These are phyloP conservation scores for Drosophila asahinai DNA, from an alignment of 1,140 invertebrate genomes.

Conservation along the genomic window DNA sequence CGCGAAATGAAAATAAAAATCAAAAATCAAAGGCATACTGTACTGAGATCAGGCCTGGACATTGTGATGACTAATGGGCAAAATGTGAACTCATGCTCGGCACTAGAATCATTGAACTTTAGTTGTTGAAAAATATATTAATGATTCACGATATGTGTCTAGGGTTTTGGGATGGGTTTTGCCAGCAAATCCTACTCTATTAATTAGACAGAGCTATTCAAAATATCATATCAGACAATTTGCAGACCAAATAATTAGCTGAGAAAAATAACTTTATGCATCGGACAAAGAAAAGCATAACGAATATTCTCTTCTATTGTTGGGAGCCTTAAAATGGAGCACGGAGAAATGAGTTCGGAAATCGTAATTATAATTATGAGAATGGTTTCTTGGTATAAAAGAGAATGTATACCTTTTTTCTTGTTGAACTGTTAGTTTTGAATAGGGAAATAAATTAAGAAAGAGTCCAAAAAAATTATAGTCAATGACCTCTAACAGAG, in stretches of 20 bases:
- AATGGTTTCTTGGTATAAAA: conserved; percentile 34
- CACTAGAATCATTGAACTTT: conserved; percentile 72
- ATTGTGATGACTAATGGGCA: conserved; percentile 57
- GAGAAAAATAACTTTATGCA: conserved; percentile 27
- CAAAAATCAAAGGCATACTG: conserved; percentile 8
- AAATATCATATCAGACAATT: conserved; percentile 24
- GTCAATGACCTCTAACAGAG: conserved; percentile 24
- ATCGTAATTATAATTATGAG: conserved; percentile 45
- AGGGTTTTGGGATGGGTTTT: not conserved
- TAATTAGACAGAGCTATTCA: conserved; percentile 2
- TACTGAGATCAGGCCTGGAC: conserved; percentile 1
- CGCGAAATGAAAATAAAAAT: not conserved
- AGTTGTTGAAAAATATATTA: conserved; percentile 36
- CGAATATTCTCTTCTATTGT: conserved; percentile 45
- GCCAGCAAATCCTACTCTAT: not conserved
- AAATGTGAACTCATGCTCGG: conserved; percentile 48
- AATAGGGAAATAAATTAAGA: conserved; percentile 8
- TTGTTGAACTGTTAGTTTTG: conserved; percentile 6
- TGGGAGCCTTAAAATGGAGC: conserved; percentile 28
- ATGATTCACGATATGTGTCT: conserved; percentile 46
- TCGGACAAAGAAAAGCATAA: conserved; percentile 44
- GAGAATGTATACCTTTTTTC: conserved; percentile 38
- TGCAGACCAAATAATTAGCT: conserved; percentile 42
- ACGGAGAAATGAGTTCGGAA: conserved; percentile 29
- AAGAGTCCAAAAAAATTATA: not conserved